A percentile compares a stretch with the other conserved stretches of the same genome.
Conservation (phyloP, 2,113 vertebrate species). For the Symphodus melops region DNA sequence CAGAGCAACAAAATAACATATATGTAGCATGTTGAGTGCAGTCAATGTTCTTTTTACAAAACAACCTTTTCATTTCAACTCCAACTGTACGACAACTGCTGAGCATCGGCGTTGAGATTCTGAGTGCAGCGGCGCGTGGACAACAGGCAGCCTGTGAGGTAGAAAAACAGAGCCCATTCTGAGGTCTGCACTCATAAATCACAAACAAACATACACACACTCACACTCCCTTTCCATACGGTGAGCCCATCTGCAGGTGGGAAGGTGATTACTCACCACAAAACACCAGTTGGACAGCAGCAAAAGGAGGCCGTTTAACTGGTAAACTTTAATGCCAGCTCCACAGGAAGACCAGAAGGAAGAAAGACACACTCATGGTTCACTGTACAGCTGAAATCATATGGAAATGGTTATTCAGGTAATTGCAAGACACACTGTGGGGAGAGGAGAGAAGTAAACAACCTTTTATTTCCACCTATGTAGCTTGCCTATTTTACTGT, state of each 20-base stretch:
- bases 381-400: constrained; percentile 42
- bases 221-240: constrained; percentile 50
- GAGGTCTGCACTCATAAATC: constrained; percentile 72
- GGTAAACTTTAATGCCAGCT: constrained; percentile 72
- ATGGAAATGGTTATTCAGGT: constrained; percentile 29
- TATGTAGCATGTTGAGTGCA: constrained; percentile 3
- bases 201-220: constrained; percentile 39
- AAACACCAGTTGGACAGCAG: constrained; percentile 73
- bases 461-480: constrained; percentile 19
- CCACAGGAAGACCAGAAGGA: constrained; percentile 55
- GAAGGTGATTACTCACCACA: constrained; percentile 79
- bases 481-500: constrained; percentile 1
- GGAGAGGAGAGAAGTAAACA: neutral
- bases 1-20: neutral
- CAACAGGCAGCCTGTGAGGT: constrained; percentile 71
- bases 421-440: neutral
- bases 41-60: constrained; percentile 11
- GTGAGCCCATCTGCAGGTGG: constrained; percentile 75
- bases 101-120: constrained; percentile 11
- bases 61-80: constrained; percentile 5
- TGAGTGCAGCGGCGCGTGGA: constrained; percentile 41
- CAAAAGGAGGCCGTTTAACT: constrained; percentile 77
- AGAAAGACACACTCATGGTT: constrained; percentile 46
- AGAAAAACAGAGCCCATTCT: constrained; percentile 56
- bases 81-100: constrained; percentile 9